Evolutionary conservation across 2,113 vertebrate species (phyloP), one percentile per base, ranked within the genome.

Genomic region (Craseonycteris thonglongyai): DNA sequence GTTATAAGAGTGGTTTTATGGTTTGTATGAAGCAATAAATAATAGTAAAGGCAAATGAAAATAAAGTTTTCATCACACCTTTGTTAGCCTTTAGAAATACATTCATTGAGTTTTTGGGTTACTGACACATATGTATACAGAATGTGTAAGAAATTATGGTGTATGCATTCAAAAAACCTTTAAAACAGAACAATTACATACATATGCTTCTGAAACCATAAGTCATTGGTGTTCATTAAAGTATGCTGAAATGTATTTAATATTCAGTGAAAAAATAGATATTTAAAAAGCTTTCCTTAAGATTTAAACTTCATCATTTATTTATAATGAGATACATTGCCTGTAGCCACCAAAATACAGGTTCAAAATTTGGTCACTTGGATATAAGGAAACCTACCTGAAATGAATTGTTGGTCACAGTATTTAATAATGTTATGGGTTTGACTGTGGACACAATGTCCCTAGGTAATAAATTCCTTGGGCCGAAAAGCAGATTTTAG

Each of bases 341-440:
- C 69, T 80, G 92, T 94, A 93, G 83, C 95, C 90, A 82, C 72
- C 58, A 96, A 96, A 45, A 71, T 49, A 74, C 28, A 22, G 6
- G 83, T 95, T 96, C 93, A 97, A 88, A 75, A 92, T 96, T 71
- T 75, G 85, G 93, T 94, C 95, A 92, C 58, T 92, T 95, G 63
- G 33, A 61, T 92, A 24, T 85, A 59, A 80, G 69, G 15, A 76
- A 72, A 94, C 4, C n/a, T 95, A 49, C 65, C 42, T 92, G 80
- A 96, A 92, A 21, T 94, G 78, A 54, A 79, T 4, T 82, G 42
- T 35, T 95, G 19, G 18, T 91, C 45, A 79, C 35, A 86, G 61
- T 93, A n/a, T 75, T 96, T 96, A 92, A 93, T 90, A 94, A 93
- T 8, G 6, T 93, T 94, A 68, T 45, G 6, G 40, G 24, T 65